phyloP scores from a whole-genome alignment of 2,797 vertebrate genomes.

The Alca torda region DNA sequence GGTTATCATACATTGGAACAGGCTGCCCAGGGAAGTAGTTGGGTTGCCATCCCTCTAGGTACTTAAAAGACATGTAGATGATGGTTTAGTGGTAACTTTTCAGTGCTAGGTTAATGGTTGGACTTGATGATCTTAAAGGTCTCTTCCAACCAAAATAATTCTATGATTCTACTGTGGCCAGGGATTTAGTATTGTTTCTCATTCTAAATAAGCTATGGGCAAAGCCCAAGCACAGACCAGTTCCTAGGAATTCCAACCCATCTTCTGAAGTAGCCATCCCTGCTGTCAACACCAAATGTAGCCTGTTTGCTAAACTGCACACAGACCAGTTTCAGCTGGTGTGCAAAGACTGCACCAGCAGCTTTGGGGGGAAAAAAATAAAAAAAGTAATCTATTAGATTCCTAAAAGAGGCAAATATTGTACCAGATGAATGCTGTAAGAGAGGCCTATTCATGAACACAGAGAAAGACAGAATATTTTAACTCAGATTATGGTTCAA shows the following conservation, averaged over 20 bases:
- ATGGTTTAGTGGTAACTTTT: neutral
- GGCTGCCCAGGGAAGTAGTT: neutral
- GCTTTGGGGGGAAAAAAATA: neutral
- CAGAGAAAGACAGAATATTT: neutral
- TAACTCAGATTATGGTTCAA: neutral
- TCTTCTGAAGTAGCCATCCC: neutral
- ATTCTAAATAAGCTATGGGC: neutral
- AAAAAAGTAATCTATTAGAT: neutral
- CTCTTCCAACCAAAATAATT: neutral
- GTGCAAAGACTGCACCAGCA: neutral
- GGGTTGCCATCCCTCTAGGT: neutral
- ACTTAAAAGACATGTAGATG: neutral
- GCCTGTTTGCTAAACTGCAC: neutral
- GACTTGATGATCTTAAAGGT: neutral
- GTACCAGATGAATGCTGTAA: neutral
- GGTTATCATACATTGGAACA: neutral
- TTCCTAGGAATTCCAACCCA: neutral
- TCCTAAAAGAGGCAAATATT: neutral
- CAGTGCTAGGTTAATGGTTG: neutral
- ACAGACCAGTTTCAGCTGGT: neutral
- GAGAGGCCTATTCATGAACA: neutral
- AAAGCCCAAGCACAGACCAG: neutral
- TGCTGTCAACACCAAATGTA: neutral
- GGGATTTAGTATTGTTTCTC: neutral
- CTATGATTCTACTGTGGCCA: neutral